These are phyloP conservation scores for Pristionchus mayeri DNA, from an alignment of 2,888 invertebrate genomes.

Conservation along the genomic window DNA sequence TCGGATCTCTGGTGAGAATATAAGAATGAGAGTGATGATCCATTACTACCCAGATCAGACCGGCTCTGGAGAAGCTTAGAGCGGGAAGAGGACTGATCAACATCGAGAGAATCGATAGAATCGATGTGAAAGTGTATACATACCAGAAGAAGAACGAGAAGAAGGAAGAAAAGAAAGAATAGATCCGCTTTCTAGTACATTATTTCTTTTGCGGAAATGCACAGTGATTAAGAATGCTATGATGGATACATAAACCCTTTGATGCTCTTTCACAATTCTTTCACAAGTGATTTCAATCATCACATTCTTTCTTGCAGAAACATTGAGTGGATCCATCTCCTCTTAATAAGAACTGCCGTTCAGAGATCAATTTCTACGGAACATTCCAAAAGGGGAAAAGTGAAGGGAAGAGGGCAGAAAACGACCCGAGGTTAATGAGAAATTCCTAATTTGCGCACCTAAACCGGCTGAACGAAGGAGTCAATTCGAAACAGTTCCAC, in stretches of 20 bases:
- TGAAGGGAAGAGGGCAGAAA: constrained; percentile 22
- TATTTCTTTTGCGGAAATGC: background rate
- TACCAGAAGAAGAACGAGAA: background rate
- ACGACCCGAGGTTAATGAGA: constrained; percentile 38
- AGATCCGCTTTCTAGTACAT: no score
- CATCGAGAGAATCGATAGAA: constrained; percentile 30
- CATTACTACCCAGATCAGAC: background rate
- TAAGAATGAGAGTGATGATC: no score
- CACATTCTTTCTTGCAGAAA: no score
- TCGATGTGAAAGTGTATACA: constrained; percentile 2
- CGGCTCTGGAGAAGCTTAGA: background rate
- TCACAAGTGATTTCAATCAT: no score
- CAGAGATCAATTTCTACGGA: background rate
- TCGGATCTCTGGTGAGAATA: no score
- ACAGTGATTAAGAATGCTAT: no score
- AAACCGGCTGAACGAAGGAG: background rate
- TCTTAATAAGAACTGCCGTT: no score
- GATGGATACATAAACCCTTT: no score
- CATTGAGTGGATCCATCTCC: no score
- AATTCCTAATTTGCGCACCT: constrained; percentile 7
- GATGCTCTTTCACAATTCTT: background rate
- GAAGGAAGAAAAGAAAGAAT: no score
- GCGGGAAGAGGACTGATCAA: background rate
- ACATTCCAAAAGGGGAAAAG: constrained; percentile 14
- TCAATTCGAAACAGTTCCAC: background rate